Evolutionary conservation across 2,113 vertebrate genomes (phyloP).

Genomic region (Corapipo altera): DNA sequence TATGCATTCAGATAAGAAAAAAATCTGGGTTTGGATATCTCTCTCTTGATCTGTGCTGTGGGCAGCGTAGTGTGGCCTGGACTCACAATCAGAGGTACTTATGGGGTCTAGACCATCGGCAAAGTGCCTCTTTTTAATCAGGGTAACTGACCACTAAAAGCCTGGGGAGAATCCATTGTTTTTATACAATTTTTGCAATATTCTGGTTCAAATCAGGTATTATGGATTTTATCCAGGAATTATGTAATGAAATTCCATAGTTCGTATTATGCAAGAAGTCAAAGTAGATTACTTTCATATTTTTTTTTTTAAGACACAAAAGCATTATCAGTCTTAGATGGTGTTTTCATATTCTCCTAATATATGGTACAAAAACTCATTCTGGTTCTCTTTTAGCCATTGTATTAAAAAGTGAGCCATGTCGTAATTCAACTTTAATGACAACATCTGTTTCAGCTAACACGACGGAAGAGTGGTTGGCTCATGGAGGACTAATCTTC

Average conservation of each 20-base stretch:
- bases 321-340: background rate
- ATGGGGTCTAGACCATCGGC: background rate
- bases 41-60: background rate
- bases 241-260: background rate
- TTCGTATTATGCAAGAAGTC: background rate
- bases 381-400: background rate
- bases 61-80: background rate
- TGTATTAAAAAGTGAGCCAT: conserved; percentile 19
- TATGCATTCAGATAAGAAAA: background rate
- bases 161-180: background rate
- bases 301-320: background rate
- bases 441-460: conserved; percentile 52
- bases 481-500: background rate
- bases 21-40: background rate
- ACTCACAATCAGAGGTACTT: background rate
- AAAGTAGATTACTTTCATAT: background rate
- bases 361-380: background rate
- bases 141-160: background rate
- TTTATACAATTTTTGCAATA: background rate
- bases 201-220: background rate
- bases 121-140: background rate
- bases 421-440: conserved; percentile 25
- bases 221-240: background rate
- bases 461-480: background rate
- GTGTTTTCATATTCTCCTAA: background rate